Evolutionary conservation across 30 jellyfish, hydroid and myxozoan species (phyloP).

Genomic region (Hydra vulgaris): DNA sequence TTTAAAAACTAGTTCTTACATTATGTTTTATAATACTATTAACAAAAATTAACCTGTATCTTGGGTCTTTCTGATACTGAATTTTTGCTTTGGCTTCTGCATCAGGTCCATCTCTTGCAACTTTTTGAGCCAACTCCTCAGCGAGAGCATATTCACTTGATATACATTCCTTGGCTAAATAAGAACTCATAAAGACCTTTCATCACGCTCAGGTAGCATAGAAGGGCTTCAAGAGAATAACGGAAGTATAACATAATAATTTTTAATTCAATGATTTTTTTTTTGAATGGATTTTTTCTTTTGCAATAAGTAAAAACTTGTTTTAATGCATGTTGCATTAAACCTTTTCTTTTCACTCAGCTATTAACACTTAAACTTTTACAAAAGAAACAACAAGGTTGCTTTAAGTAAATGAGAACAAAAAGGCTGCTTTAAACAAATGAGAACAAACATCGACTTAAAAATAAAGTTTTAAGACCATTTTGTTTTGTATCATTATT

Average conservation of each 20-base stretch:
- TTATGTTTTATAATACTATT: too few species aligned
- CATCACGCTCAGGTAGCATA: conserved; percentile 5
- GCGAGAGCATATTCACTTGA: conserved; percentile 32
- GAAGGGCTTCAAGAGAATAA: conserved; percentile 10
- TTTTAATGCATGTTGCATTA: too few species aligned
- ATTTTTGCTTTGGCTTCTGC: conserved; percentile 65
- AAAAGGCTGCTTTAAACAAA: too few species aligned
- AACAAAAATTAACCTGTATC: conserved; percentile 23
- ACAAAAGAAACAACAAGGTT: too few species aligned
- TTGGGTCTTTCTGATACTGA: conserved; percentile 16
- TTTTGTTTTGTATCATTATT: too few species aligned
- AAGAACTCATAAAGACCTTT: conserved; percentile 19
- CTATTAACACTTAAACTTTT: too few species aligned
- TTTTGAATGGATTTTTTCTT: neutral
- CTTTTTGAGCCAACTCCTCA: conserved; percentile 49
- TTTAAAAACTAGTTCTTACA: too few species aligned
- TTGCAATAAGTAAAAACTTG: neutral
- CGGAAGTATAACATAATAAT: neutral
- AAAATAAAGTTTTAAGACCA: too few species aligned
- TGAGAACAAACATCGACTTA: too few species aligned
- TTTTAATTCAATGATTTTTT: too few species aligned
- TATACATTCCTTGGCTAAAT: conserved; percentile 14
- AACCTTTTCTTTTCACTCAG: too few species aligned
- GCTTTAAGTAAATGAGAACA: too few species aligned
- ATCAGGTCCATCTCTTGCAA: conserved; percentile 58